Evolutionary conservation across 2,797 vertebrate species (phyloP), one percentile per base, ranked within the genome.

Genomic region (Thunnus albacares): DNA sequence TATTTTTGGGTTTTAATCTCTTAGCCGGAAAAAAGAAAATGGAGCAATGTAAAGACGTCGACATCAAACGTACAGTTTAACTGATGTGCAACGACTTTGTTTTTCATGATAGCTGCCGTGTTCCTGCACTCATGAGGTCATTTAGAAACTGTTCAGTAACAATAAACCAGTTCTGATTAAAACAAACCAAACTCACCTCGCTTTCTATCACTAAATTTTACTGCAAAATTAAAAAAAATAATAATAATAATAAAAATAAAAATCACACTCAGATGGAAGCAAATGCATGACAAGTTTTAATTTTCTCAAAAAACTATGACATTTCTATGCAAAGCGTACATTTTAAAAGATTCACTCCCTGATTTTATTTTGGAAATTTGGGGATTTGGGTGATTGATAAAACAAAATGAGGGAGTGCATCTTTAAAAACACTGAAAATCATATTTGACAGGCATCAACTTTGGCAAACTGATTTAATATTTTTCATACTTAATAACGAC

Each of bases 301-400:
- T 89, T 82, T 71, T 53, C 55, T 80, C 77, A 77, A 69, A 76
- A 85, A 84, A 82, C 52, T 45, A 28, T 72, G 45, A 86, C 65
- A 87, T 75, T 26, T 84, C 69, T 78, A 55, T 69, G 51, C 69
- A 82, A 82, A 66, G 69, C 63, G 0, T 28, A 59, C 64, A 55
- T 57, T 49, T 80, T 12, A 17, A 53, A 70, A 53, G 41, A 30
- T 60, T 49, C 45, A 3, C 35, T 55, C 28, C 33, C 13, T 45
- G 2, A 18, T 49, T 62, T 61, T 10, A 22, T 38, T 71, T 52
- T 43, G 51, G 11, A 43, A 24, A 41, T 22, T 12, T 13, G 18
- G 3, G 1, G 10, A 20, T 30, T 59, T 56, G 24, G 51, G 12
- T n/a, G 67, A 24, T 24, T 2, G 5, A 55, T 41, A 5, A 49